A percentile compares a stretch with the other conserved stretches of the same genome.
Conservation (phyloP, 1,140 invertebrate species). For the Bombus vancouverensis region DNA sequence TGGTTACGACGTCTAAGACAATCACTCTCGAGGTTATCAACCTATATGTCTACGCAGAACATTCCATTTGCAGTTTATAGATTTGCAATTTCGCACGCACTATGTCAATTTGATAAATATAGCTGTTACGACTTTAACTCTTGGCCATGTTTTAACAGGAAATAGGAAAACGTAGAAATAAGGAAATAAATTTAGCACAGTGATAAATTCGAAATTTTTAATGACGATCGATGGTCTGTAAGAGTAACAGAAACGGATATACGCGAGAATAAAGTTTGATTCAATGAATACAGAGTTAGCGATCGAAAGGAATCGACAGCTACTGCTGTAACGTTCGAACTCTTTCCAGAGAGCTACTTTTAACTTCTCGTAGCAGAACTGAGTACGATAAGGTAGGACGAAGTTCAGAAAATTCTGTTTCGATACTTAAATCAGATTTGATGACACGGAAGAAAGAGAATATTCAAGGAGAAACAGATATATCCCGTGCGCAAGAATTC, state of each 20-base stretch:
- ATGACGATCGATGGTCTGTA: not conserved
- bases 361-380: not conserved
- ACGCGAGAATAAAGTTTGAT: not conserved
- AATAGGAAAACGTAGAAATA: too few relatives aligned
- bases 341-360: not conserved
- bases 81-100: not conserved
- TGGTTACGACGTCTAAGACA: not conserved
- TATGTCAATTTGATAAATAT: too few relatives aligned
- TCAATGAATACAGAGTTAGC: constrained; percentile 2
- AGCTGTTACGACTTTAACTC: too few relatives aligned
- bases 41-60: not conserved
- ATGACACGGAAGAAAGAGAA: not conserved
- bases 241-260: not conserved
- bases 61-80: not conserved
- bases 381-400: not conserved
- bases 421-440: constrained; percentile 9
- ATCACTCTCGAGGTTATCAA: not conserved
- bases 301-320: not conserved
- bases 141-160: too few relatives aligned
- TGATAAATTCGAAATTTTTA: not conserved
- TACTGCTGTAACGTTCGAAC: not conserved
- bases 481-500: too few relatives aligned
- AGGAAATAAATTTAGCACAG: too few relatives aligned
- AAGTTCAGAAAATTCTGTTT: constrained; percentile 13
- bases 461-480: too few relatives aligned